Conservation (phyloP, 1,140 invertebrate species). For the Medauroidea extradentata region DNA sequence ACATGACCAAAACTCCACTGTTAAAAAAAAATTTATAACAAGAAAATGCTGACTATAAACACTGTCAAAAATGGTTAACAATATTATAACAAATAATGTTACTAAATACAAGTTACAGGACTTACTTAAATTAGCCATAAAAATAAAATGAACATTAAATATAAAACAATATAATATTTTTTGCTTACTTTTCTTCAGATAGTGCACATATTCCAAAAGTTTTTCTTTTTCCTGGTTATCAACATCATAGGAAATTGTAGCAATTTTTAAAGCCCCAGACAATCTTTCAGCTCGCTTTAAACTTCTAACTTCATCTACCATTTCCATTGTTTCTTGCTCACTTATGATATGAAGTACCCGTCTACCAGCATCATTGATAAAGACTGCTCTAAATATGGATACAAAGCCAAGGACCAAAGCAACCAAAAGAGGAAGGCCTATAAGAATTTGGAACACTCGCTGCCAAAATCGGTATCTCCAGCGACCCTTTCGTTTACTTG, state of each 20-base stretch:
- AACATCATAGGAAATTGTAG: conserved; percentile 19
- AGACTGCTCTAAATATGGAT: conserved; percentile 12
- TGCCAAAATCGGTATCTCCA: conserved; percentile 17
- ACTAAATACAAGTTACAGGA: too few relatives aligned
- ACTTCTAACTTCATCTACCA: conserved; percentile 18
- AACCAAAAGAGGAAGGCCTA: conserved; percentile 13
- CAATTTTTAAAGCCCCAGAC: conserved; percentile 21
- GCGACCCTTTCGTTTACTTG: conserved; percentile 11
- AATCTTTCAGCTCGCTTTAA: conserved; percentile 20
- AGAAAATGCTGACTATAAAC: too few relatives aligned
- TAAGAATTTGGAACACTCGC: conserved; percentile 9
- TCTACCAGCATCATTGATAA: background rate
- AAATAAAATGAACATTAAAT: too few relatives aligned
- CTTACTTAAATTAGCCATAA: too few relatives aligned
- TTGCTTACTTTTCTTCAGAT: conserved; percentile 22
- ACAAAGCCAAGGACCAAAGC: conserved; percentile 5
- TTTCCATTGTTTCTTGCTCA: conserved; percentile 9
- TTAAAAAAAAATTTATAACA: too few relatives aligned
- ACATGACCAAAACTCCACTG: too few relatives aligned
- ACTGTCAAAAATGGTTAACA: too few relatives aligned
- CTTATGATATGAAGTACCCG: conserved; percentile 6
- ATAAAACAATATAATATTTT: too few relatives aligned
- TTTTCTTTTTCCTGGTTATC: conserved; percentile 21
- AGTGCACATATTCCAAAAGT: conserved; percentile 16
- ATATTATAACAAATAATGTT: too few relatives aligned